Evolutionary conservation across 1,140 invertebrate species (phyloP).

Genomic region (Meloidogyne floridensis): DNA sequence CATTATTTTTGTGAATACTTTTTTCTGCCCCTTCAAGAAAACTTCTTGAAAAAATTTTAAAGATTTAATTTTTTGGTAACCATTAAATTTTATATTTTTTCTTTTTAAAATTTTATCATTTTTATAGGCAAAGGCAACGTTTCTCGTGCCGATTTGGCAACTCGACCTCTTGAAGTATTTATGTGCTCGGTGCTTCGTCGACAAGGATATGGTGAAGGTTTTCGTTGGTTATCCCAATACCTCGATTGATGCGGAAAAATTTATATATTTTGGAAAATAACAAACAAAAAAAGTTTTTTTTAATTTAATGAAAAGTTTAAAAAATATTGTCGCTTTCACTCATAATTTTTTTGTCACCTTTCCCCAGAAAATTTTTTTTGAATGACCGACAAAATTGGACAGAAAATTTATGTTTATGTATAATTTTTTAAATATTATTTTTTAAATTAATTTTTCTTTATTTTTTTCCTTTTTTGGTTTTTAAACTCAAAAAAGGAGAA

Average conservation of each 20-base stretch:
- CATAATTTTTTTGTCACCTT: neutral
- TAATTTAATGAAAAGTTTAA: neutral
- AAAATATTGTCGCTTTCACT: neutral
- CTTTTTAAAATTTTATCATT: neutral
- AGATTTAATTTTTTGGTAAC: too few relatives aligned
- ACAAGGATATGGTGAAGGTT: slow-evolving; percentile 99
- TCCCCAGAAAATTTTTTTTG: neutral
- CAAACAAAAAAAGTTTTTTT: neutral
- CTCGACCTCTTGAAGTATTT: slow-evolving; percentile 91
- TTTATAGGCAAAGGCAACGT: slow-evolving; percentile 54
- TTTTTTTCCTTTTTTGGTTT: neutral
- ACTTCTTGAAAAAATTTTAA: too few relatives aligned
- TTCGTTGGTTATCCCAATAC: slow-evolving; percentile 98
- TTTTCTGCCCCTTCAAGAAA: neutral
- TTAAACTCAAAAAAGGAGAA: neutral
- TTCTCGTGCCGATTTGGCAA: slow-evolving; percentile 57
- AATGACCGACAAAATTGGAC: neutral
- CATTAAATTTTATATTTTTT: neutral
- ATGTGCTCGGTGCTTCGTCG: slow-evolving; percentile 97
- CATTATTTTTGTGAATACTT: neutral
- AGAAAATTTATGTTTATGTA: neutral
- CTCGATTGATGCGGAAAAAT: slow-evolving; percentile 69
- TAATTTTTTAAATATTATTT: neutral
- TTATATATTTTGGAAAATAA: neutral
- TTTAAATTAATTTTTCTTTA: neutral